Percentiles rank a stretch among this genome's conserved stretches.
Evolutionary conservation across 1,140 invertebrate genomes (phyloP).

Genomic region (Stegodyphus dumicola): DNA sequence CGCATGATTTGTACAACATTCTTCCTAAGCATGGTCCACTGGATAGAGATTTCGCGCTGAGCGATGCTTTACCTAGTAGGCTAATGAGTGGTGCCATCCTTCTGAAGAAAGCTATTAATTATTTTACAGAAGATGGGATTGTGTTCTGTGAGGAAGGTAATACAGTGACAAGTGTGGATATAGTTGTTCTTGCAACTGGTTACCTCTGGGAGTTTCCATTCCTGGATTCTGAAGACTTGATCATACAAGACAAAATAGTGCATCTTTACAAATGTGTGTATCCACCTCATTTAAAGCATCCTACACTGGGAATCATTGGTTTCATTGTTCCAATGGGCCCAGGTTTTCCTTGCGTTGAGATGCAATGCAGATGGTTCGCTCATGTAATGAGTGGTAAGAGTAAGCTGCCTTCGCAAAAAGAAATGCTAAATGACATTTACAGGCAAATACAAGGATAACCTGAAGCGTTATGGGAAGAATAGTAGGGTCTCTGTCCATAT

Average conservation of each 20-base stretch:
- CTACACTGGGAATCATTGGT: slow-evolving; percentile 70
- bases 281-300: slow-evolving; percentile 65
- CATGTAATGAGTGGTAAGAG: slow-evolving; percentile 59
- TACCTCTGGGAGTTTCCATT: slow-evolving; percentile 69
- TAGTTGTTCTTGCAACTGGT: slow-evolving; percentile 68
- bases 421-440: slow-evolving; percentile 56
- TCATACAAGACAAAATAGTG: slow-evolving; percentile 67
- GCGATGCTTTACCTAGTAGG: slow-evolving; percentile 71
- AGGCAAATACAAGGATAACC: slow-evolving; percentile 60
- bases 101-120: slow-evolving; percentile 67
- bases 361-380: slow-evolving; percentile 64
- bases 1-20: slow-evolving; percentile 69
- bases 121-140: slow-evolving; percentile 67
- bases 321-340: slow-evolving; percentile 71
- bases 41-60: slow-evolving; percentile 71
- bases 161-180: slow-evolving; percentile 64
- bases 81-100: slow-evolving; percentile 70
- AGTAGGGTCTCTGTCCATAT: slow-evolving; percentile 48
- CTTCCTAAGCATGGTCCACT: slow-evolving; percentile 68
- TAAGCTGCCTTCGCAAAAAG: slow-evolving; percentile 45
- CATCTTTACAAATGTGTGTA: slow-evolving; percentile 71
- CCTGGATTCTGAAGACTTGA: slow-evolving; percentile 59
- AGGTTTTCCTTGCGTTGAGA: slow-evolving; percentile 71
- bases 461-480: slow-evolving; percentile 56
- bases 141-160: slow-evolving; percentile 64